Evolutionary conservation across 2,797 vertebrate genomes (phyloP).

Genomic region (Phrynocephalus forsythii): DNA sequence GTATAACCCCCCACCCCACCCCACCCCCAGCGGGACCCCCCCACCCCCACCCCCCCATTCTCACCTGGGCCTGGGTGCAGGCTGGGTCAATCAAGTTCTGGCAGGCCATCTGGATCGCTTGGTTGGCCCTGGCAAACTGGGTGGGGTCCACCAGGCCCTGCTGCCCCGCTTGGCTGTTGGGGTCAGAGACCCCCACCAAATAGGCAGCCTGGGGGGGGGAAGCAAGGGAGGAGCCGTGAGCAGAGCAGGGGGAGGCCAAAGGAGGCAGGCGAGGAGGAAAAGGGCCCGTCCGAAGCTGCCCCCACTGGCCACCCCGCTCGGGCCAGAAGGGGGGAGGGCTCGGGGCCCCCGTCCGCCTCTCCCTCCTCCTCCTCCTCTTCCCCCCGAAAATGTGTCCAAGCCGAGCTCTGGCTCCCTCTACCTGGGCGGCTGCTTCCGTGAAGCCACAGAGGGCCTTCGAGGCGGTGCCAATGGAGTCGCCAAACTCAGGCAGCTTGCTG

Average conservation of each 20-base stretch:
- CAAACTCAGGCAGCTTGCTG: slow-evolving; percentile 93
- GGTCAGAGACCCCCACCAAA: slow-evolving; percentile 92
- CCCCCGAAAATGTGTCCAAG: not conserved
- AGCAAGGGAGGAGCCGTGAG: not conserved
- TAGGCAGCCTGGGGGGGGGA: slow-evolving; percentile 86
- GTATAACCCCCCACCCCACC: no score
- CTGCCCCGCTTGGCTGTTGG: slow-evolving; percentile 94
- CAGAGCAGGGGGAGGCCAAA: not conserved
- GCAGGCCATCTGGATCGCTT: slow-evolving; percentile 98
- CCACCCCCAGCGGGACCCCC: not conserved
- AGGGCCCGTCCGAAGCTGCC: no score
- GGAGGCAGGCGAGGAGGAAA: not conserved
- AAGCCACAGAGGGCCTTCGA: slow-evolving; percentile 97
- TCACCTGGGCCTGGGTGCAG: slow-evolving; percentile 96
- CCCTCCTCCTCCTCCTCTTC: not conserved
- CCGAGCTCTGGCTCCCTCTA: slow-evolving; percentile 46
- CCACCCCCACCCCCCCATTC: no score
- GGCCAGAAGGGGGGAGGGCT: no score
- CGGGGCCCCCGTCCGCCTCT: not conserved
- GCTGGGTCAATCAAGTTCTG: slow-evolving; percentile 96
- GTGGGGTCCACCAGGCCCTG: slow-evolving; percentile 95
- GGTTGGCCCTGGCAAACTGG: slow-evolving; percentile 96
- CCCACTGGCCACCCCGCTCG: no score
- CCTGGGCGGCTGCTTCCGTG: slow-evolving; percentile 95
- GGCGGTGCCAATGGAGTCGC: slow-evolving; percentile 89